Evolutionary conservation across 2,888 invertebrate genomes (phyloP).

Genomic region (Dynastes grantii): DNA sequence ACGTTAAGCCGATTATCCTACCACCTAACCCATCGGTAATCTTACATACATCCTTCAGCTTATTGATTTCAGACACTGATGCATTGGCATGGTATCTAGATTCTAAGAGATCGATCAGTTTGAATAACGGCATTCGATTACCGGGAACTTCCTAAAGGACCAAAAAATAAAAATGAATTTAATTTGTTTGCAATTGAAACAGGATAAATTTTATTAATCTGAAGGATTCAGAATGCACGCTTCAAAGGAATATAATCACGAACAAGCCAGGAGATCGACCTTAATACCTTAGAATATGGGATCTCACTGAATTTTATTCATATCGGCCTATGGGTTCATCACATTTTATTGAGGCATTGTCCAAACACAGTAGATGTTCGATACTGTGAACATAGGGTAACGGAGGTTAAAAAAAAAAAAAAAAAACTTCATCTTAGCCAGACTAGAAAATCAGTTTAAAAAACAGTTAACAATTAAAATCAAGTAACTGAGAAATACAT

Average conservation of each 20-base stretch:
- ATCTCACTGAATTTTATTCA: slow-evolving; percentile 55
- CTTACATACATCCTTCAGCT: slow-evolving; percentile 84
- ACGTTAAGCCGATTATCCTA: slow-evolving; percentile 78
- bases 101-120: slow-evolving; percentile 88
- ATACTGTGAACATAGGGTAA: background rate
- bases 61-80: slow-evolving; percentile 81
- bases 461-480: background rate
- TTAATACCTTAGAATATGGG: slow-evolving; percentile 32
- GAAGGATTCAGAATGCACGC: slow-evolving; percentile 50
- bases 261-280: slow-evolving; percentile 44
- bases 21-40: slow-evolving; percentile 79
- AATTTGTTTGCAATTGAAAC: background rate
- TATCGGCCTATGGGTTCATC: slow-evolving; percentile 60
- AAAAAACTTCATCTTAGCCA: no score
- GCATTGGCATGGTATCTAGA: slow-evolving; percentile 84
- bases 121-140: slow-evolving; percentile 83
- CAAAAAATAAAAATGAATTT: slow-evolving; percentile 31
- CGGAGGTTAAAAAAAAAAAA: background rate
- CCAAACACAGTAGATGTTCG: background rate
- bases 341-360: slow-evolving; percentile 22
- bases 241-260: slow-evolving; percentile 49
- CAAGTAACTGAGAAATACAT: no score
- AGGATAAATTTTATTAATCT: background rate
- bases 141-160: slow-evolving; percentile 79
- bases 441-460: no score